Evolutionary conservation across 2,797 vertebrate genomes (phyloP).

Genomic region (Hydrocynus forskahlii): DNA sequence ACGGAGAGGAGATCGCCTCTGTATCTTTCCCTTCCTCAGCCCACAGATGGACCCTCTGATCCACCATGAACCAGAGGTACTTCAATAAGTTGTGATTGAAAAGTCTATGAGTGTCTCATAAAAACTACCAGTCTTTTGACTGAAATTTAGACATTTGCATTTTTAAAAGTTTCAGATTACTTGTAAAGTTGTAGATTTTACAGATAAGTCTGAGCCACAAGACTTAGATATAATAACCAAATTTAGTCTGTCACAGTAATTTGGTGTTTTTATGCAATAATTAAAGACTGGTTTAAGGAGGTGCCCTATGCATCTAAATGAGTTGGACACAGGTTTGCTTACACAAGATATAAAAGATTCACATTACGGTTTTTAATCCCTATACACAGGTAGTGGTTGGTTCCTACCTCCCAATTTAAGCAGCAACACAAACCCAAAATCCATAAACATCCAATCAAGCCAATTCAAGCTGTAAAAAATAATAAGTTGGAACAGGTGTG

Average conservation of each 20-base stretch:
- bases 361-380: too few relatives aligned
- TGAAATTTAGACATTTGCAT: background rate
- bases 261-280: background rate
- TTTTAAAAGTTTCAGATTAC: background rate
- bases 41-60: slow-evolving; percentile 89
- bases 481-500: too few relatives aligned
- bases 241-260: background rate
- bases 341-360: too few relatives aligned
- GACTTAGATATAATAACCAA: background rate
- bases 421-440: too few relatives aligned
- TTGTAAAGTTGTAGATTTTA: background rate
- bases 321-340: too few relatives aligned
- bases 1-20: slow-evolving; percentile 84
- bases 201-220: background rate
- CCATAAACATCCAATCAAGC: too few relatives aligned
- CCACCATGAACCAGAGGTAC: slow-evolving; percentile 87
- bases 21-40: slow-evolving; percentile 87
- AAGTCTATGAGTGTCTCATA: too few relatives aligned
- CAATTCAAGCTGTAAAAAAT: too few relatives aligned
- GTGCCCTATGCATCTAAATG: too few relatives aligned
- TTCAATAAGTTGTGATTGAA: background rate
- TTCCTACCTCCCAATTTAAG: too few relatives aligned
- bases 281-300: background rate
- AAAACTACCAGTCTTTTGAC: background rate
- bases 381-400: too few relatives aligned